Percentiles rank a stretch among this genome's conserved stretches.
Evolutionary conservation across 2,113 vertebrate species (phyloP).

Genomic region (Hippolais icterina): DNA sequence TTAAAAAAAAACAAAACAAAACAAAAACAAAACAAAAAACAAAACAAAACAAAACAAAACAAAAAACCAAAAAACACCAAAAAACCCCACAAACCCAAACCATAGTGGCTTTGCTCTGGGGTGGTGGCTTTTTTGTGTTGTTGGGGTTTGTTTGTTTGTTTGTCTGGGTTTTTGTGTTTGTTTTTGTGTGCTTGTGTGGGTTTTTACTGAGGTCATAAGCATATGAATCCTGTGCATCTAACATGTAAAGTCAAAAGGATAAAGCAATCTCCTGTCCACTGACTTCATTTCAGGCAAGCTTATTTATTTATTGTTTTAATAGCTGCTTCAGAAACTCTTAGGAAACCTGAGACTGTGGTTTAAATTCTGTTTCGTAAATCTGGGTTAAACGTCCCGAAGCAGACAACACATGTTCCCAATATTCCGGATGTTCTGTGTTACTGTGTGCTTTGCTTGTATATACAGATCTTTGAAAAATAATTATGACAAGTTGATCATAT

Average conservation of each 20-base stretch:
- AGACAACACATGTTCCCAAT: background rate
- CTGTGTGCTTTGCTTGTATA: background rate
- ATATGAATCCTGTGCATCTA: background rate
- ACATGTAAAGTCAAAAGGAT: background rate
- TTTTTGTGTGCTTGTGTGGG: background rate
- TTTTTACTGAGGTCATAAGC: background rate
- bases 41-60: too few species aligned
- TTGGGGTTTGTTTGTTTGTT: background rate
- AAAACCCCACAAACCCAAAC: too few species aligned
- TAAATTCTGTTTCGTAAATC: background rate
- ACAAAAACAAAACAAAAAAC: too few species aligned
- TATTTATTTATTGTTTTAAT: slow-evolving; percentile 9
- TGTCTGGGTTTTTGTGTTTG: background rate
- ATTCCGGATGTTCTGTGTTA: background rate
- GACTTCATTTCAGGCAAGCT: background rate
- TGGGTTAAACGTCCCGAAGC: background rate
- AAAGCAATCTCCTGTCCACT: background rate
- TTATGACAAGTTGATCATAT: background rate
- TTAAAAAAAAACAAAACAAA: background rate
- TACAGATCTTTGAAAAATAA: background rate
- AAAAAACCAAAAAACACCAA: too few species aligned
- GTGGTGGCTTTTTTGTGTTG: background rate
- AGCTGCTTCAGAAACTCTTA: background rate
- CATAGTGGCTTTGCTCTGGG: background rate
- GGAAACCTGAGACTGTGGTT: background rate